Evolutionary conservation across 1,140 invertebrate species (phyloP).

Genomic region (Adelges cooleyi): DNA sequence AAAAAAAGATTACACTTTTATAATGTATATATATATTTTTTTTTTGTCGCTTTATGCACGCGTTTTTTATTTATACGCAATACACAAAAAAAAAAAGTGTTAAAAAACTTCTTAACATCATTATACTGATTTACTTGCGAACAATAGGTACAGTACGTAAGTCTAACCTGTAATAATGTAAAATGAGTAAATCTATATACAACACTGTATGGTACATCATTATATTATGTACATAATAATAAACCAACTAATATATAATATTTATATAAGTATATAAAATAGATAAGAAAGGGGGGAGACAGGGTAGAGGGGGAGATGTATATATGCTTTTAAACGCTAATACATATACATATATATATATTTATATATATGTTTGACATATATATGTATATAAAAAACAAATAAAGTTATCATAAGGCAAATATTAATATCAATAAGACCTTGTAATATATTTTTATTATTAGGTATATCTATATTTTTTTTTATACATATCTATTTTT

Average conservation of each 20-base stretch:
- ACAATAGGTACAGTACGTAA: slow-evolving; percentile 22
- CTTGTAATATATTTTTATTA: slow-evolving; percentile 4
- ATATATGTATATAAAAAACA: slow-evolving; percentile 13
- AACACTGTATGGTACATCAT: slow-evolving; percentile 18
- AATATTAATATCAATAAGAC: slow-evolving; percentile 10
- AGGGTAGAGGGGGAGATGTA: background rate
- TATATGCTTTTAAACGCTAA: background rate
- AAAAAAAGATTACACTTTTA: slow-evolving; percentile 27
- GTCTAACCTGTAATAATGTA: slow-evolving; percentile 21
- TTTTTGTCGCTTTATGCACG: background rate
- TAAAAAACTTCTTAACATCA: slow-evolving; percentile 26
- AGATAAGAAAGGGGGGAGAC: background rate
- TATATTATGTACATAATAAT: slow-evolving; percentile 25
- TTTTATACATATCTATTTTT: background rate
- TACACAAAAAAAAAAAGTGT: slow-evolving; percentile 13
- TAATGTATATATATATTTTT: slow-evolving; percentile 1
- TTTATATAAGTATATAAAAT: slow-evolving; percentile 17
- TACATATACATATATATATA: slow-evolving; percentile 4
- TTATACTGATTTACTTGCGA: slow-evolving; percentile 25
- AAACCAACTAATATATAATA: slow-evolving; percentile 25
- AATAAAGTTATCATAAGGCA: background rate
- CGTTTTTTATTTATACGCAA: background rate
- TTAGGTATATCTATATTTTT: too few species aligned
- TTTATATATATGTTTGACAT: background rate
- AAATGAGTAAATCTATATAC: slow-evolving; percentile 27